Evolutionary conservation across 2,888 invertebrate species (phyloP).

Genomic region (Pogonocherus hispidulus): DNA sequence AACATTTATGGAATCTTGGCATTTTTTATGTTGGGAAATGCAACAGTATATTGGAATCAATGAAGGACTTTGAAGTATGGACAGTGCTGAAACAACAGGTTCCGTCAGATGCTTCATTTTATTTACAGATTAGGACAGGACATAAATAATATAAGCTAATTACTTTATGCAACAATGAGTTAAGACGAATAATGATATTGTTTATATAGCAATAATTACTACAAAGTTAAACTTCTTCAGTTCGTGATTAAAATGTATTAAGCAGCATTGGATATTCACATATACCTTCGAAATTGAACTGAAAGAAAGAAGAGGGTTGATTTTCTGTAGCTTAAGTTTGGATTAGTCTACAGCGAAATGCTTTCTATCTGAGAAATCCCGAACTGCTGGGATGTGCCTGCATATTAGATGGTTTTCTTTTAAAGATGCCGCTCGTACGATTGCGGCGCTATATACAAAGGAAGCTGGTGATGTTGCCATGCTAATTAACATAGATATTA

Average conservation of each 20-base stretch:
- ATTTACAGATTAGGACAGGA: too few relatives aligned
- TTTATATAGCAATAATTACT: too few relatives aligned
- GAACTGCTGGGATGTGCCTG: background rate
- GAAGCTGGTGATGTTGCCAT: slow-evolving; percentile 40
- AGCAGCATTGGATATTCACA: background rate
- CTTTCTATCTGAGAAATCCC: slow-evolving; percentile 12
- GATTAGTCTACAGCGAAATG: slow-evolving; percentile 18
- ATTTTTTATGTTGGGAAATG: too few relatives aligned
- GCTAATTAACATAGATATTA: slow-evolving; percentile 53
- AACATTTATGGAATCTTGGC: too few relatives aligned
- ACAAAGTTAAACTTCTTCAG: too few relatives aligned
- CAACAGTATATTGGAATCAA: too few relatives aligned
- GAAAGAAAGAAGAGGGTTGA: slow-evolving; percentile 15
- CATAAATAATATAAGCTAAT: too few relatives aligned
- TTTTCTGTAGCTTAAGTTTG: background rate
- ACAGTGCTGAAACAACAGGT: too few relatives aligned
- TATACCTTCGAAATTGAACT: background rate
- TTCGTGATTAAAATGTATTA: background rate
- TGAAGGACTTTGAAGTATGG: too few relatives aligned
- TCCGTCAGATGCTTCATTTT: too few relatives aligned
- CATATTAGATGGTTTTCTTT: slow-evolving; percentile 34
- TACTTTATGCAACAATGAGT: too few relatives aligned
- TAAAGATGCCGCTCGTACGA: slow-evolving; percentile 48
- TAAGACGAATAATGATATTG: too few relatives aligned
- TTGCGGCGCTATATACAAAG: slow-evolving; percentile 46